A percentile compares a stretch with the other conserved stretches of the same genome.
Evolutionary conservation across 2,888 invertebrate species (phyloP).

Genomic region (Rotaria macrura): DNA sequence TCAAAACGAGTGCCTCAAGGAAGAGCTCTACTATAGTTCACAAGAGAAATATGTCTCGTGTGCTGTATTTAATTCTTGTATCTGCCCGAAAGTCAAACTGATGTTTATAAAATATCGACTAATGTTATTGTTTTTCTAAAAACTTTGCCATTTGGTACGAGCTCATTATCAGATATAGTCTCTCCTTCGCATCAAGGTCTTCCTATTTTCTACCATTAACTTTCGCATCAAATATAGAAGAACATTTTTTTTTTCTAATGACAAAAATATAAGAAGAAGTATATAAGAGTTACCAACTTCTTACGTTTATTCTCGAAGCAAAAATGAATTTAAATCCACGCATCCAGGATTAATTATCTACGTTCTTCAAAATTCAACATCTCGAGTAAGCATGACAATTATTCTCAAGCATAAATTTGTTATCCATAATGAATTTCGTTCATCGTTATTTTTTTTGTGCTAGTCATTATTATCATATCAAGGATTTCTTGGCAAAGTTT

Average conservation of each 20-base stretch:
- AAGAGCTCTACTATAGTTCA: not conserved
- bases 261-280: too few relatives aligned
- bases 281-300: too few relatives aligned
- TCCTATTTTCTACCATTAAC: not conserved
- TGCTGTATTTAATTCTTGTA: not conserved
- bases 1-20: not conserved
- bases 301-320: too few relatives aligned
- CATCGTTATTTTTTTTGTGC: not conserved
- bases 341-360: too few relatives aligned
- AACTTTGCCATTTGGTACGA: not conserved
- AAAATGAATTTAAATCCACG: too few relatives aligned
- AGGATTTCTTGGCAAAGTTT: not conserved
- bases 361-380: too few relatives aligned
- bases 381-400: too few relatives aligned
- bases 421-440: too few relatives aligned
- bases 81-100: not conserved
- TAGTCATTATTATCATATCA: not conserved
- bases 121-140: not conserved
- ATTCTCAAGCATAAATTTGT: too few relatives aligned
- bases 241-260: too few relatives aligned
- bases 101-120: not conserved
- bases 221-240: not conserved
- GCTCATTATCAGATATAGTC: not conserved
- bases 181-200: too few relatives aligned
- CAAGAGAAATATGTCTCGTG: not conserved